Percentiles rank a stretch among this genome's conserved stretches.
Conservation (phyloP, 2,113 vertebrate species). For the Gorsachius goisagi region DNA sequence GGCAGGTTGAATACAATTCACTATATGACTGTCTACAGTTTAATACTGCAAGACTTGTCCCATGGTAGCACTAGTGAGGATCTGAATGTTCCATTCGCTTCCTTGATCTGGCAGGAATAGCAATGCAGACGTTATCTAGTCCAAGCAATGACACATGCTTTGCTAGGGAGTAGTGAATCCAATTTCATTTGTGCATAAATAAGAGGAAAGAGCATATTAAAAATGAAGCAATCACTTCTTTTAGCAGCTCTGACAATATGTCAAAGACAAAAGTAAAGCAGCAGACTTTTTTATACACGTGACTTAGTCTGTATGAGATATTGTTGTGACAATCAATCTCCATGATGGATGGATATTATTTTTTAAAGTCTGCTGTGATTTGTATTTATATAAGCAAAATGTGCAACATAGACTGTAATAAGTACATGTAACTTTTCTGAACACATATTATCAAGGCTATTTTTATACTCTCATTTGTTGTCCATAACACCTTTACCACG, state of each 20-base stretch:
- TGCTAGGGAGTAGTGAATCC: neutral
- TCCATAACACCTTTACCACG: neutral
- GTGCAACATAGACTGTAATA: neutral
- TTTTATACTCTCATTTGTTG: neutral
- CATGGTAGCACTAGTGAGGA: neutral
- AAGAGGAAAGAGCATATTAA: neutral
- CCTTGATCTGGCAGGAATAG: neutral
- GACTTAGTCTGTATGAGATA: neutral
- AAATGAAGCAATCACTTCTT: neutral
- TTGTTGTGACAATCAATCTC: neutral
- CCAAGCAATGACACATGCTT: neutral
- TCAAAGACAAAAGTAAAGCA: neutral
- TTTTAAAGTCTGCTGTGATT: neutral
- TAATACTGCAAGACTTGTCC: neutral
- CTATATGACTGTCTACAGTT: neutral
- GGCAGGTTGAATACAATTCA: neutral
- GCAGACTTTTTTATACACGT: rapidly evolving
- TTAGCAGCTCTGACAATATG: neutral
- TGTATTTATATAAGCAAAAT: neutral
- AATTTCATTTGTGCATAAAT: neutral
- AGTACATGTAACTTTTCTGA: neutral
- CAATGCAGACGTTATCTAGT: neutral
- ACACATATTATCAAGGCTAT: rapidly evolving
- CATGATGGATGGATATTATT: neutral
- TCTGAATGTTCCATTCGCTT: neutral